A percentile compares a stretch with the other conserved stretches of the same genome.
Evolutionary conservation across 1,140 invertebrate species (phyloP).

Genomic region (Plodia interpunctella): DNA sequence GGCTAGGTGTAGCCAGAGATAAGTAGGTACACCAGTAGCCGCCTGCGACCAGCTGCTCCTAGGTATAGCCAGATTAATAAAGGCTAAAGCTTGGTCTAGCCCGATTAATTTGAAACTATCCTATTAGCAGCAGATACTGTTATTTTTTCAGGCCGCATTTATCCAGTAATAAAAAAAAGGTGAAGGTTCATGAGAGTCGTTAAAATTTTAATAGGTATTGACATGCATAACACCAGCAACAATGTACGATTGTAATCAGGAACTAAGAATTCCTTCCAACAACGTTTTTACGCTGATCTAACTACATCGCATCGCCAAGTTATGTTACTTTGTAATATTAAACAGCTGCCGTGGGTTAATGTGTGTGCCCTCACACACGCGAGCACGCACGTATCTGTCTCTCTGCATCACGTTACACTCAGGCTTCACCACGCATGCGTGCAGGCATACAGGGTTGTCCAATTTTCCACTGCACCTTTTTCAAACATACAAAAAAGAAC

Average conservation of each 20-base stretch:
- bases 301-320: neutral
- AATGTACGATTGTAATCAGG: neutral
- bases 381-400: neutral
- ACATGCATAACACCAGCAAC: neutral
- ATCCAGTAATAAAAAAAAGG: no score
- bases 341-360: neutral
- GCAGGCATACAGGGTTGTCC: neutral
- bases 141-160: no score
- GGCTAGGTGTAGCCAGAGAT: no score
- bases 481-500: no score
- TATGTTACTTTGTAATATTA: constrained; percentile 3
- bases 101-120: no score
- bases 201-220: no score
- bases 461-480: neutral
- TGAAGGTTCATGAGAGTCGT: no score
- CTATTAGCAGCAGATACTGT: no score
- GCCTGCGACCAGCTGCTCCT: no score
- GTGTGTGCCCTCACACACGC: neutral
- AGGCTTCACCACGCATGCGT: neutral
- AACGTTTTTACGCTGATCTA: neutral
- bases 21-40: no score
- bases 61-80: no score
- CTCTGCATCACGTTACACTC: neutral
- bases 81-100: no score
- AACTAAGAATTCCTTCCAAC: neutral